Evolutionary conservation across 2,888 invertebrate species (phyloP).

Genomic region (Ligdia adustata): DNA sequence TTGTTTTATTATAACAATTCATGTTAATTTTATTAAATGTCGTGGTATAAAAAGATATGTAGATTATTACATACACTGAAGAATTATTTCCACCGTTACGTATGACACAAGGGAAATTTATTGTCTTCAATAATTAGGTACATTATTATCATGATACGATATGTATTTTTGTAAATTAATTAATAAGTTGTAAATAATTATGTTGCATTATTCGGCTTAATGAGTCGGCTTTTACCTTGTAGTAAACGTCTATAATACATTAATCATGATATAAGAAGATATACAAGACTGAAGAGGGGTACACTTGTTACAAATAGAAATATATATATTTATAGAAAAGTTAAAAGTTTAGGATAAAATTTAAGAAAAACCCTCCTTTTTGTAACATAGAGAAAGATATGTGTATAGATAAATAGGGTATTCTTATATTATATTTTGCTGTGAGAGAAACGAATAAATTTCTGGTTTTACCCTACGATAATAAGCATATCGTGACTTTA

Average conservation of each 20-base stretch:
- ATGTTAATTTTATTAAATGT: too few species aligned
- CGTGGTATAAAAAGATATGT: too few species aligned
- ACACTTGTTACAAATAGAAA: conserved; percentile 57
- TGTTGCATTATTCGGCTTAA: background rate
- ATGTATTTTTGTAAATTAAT: too few species aligned
- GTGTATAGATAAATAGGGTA: conserved; percentile 36
- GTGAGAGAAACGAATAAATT: conserved; percentile 21
- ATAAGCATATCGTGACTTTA: too few species aligned
- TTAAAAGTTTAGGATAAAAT: conserved; percentile 52
- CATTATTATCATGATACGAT: too few species aligned
- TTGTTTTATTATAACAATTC: too few species aligned
- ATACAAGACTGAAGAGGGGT: conserved; percentile 39
- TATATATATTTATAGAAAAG: conserved; percentile 55
- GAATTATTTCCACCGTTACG: too few species aligned
- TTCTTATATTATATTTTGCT: conserved; percentile 52
- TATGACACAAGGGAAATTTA: too few species aligned
- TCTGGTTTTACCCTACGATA: too few species aligned
- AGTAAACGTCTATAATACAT: conserved; percentile 57
- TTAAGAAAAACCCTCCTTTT: conserved; percentile 49
- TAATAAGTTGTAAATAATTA: too few species aligned
- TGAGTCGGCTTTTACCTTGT: conserved; percentile 48
- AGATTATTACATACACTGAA: too few species aligned
- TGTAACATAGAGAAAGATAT: conserved; percentile 30
- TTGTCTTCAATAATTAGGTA: too few species aligned
- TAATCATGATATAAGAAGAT: conserved; percentile 44